Evolutionary conservation across 2,888 invertebrate genomes (phyloP).

Genomic region (Rotaria macrura): DNA sequence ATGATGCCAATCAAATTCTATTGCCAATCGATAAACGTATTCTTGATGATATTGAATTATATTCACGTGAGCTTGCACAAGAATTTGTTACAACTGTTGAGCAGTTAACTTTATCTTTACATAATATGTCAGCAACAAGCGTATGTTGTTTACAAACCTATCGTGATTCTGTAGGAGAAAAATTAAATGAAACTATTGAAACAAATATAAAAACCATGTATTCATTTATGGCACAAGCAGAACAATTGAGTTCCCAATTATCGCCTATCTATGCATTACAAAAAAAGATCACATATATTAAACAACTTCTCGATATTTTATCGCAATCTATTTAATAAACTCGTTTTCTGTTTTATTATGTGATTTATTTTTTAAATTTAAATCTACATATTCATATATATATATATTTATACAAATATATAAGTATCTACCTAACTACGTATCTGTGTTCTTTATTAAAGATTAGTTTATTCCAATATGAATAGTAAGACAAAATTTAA

Average conservation of each 20-base stretch:
- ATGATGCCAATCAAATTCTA: neutral
- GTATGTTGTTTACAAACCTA: conserved; percentile 31
- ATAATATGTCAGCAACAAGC: conserved; percentile 32
- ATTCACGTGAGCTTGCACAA: neutral
- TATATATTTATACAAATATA: neutral
- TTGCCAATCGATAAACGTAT: neutral
- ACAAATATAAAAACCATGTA: conserved; percentile 9
- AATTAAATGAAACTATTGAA: conserved; percentile 26
- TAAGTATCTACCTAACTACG: neutral
- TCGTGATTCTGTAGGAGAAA: conserved; percentile 20
- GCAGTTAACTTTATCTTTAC: neutral
- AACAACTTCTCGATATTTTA: conserved; percentile 22
- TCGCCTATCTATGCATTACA: conserved; percentile 30
- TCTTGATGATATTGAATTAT: neutral
- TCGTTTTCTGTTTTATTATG: neutral
- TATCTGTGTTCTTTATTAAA: neutral
- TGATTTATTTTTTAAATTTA: no score
- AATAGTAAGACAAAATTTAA: neutral
- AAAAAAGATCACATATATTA: conserved; percentile 25
- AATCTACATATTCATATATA: no score
- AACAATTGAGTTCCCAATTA: conserved; percentile 23
- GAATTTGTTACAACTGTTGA: neutral
- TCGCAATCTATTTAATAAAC: conserved; percentile 23
- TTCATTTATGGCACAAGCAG: conserved; percentile 20
- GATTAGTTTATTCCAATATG: neutral